Conservation (phyloP, 2,797 vertebrate genomes). For the Enteromius paludinosus region DNA sequence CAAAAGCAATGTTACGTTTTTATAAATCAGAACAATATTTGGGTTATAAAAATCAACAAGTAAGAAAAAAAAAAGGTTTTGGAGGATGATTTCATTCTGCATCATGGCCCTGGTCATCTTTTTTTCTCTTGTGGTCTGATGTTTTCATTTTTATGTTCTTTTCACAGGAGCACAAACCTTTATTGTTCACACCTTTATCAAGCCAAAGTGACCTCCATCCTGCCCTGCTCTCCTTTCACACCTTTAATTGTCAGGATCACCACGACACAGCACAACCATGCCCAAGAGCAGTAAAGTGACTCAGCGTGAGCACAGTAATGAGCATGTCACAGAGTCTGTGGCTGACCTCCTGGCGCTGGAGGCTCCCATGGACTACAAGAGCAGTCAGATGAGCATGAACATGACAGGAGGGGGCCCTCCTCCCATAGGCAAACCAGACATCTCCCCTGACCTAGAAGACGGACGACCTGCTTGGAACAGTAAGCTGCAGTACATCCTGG, state of each 20-base stretch:
- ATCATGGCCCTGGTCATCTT: background rate
- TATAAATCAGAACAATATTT: background rate
- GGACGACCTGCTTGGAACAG: constrained; percentile 96
- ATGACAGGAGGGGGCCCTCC: constrained; percentile 72
- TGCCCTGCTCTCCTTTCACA: constrained; percentile 30
- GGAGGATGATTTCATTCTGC: background rate
- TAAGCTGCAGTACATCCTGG: constrained; percentile 96
- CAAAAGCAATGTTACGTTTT: background rate
- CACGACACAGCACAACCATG: constrained; percentile 74
- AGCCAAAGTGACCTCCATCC: constrained; percentile 10
- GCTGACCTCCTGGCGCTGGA: constrained; percentile 93
- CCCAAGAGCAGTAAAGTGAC: constrained; percentile 97
- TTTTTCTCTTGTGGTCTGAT: background rate
- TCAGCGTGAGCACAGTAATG: constrained; percentile 92
- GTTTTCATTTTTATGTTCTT: constrained; percentile 10
- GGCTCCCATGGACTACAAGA: constrained; percentile 95
- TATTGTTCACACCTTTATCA: constrained; percentile 15
- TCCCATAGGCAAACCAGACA: constrained; percentile 74
- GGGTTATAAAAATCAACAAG: background rate
- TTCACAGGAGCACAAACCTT: constrained; percentile 40
- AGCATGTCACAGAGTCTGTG: constrained; percentile 96
- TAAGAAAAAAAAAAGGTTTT: background rate
- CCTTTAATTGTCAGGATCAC: constrained; percentile 38
- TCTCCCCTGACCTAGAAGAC: constrained; percentile 86
- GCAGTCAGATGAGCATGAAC: constrained; percentile 89